These are phyloP conservation scores for Chamaea fasciata DNA, from an alignment of 2,113 vertebrate species.

Conservation along the genomic window DNA sequence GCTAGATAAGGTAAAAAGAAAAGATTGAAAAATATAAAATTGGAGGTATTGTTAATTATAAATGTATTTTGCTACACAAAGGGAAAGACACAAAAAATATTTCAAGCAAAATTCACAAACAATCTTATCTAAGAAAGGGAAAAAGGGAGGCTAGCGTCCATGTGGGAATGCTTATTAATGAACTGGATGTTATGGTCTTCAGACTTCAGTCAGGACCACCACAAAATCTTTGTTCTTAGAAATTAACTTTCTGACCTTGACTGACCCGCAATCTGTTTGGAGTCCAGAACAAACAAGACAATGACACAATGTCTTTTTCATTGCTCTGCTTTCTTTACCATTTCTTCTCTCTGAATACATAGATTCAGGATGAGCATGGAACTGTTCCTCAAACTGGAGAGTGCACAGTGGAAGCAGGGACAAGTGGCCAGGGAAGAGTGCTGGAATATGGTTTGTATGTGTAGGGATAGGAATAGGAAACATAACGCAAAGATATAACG, in stretches of 20 bases:
- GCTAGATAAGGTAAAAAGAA: not conserved
- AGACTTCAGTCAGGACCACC: not conserved
- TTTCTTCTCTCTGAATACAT: not conserved
- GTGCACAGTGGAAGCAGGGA: not conserved
- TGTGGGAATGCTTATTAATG: not conserved
- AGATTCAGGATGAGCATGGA: not conserved
- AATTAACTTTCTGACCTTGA: not conserved
- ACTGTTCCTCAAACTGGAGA: not conserved
- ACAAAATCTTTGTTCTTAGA: not conserved
- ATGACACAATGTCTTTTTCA: not conserved
- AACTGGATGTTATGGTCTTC: not conserved
- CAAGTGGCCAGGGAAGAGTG: not conserved
- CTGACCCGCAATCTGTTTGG: not conserved
- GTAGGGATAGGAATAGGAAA: not conserved
- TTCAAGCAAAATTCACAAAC: not conserved
- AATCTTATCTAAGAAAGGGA: not conserved
- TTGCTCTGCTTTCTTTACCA: not conserved
- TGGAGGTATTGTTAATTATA: not conserved
- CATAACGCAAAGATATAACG: fast-evolving
- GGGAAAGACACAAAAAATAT: not conserved
- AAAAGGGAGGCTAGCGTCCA: not conserved
- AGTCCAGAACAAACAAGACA: not conserved
- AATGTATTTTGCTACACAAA: not conserved
- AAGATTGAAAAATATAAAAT: not conserved
- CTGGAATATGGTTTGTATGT: not conserved